These are phyloP conservation scores for Mesochorus sp. DNA, from an alignment of 2,888 invertebrate genomes.

Conservation along the genomic window DNA sequence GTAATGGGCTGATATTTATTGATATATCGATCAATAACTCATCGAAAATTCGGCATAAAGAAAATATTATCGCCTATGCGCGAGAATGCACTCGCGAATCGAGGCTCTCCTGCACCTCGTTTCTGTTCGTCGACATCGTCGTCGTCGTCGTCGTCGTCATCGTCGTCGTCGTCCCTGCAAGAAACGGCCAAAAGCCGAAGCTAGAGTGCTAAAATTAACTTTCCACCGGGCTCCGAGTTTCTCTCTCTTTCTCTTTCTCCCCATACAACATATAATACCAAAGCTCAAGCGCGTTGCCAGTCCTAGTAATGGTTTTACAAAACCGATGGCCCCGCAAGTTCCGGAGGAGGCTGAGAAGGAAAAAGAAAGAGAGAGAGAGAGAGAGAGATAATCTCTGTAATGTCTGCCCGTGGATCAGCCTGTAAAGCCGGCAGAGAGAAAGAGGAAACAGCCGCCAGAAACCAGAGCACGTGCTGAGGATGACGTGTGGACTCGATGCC, in stretches of 20 bases:
- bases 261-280: neutral
- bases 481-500: slow-evolving; percentile 76
- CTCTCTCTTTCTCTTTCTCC: slow-evolving; percentile 27
- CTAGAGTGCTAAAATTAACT: slow-evolving; percentile 60
- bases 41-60: neutral
- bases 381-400: neutral
- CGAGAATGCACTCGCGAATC: neutral
- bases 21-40: neutral
- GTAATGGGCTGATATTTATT: no score
- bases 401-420: slow-evolving; percentile 26
- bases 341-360: slow-evolving; percentile 25
- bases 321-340: slow-evolving; percentile 19
- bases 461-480: slow-evolving; percentile 80
- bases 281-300: slow-evolving; percentile 22
- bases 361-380: neutral
- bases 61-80: neutral
- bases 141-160: slow-evolving; percentile 23
- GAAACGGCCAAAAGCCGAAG: slow-evolving; percentile 54
- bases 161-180: slow-evolving; percentile 41
- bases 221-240: slow-evolving; percentile 46
- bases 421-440: slow-evolving; percentile 51
- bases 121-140: neutral
- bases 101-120: neutral
- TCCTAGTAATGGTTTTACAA: slow-evolving; percentile 25
- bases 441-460: slow-evolving; percentile 80